Evolutionary conservation across 1,140 invertebrate genomes (phyloP), one percentile per base, ranked within the genome.

Genomic region (Apis florea): DNA sequence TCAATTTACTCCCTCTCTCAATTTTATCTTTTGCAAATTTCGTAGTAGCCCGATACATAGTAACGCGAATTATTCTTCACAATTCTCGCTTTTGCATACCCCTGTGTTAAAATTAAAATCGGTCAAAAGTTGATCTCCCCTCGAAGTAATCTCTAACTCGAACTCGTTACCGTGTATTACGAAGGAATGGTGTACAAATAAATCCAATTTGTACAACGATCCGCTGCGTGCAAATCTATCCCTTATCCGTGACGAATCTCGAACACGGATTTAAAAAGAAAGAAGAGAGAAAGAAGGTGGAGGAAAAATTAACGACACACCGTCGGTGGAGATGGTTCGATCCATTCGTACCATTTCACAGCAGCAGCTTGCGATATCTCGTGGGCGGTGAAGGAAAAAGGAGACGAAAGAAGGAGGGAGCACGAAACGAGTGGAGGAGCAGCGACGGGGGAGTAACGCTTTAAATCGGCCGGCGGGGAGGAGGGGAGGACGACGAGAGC

Each of bases 381-480:
- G 53, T 24, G 31, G 67, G 17, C 40, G 15, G 12, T 12, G 4
- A 19, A 10, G 47, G 40, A 31, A 40, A 31, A 24, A 26, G 31
- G 31, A 40, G 31, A 40, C 53, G 64, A 53, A 78, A 53, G 66
- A 78, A 69, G 66, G 56, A 78, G 26, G 59, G 51, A 66, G 49
- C n/a, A n/a, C n/a, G 71, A 56, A 49, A 31, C 53, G 26, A 26
- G 31, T 40, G 51, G 49, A 21, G n/a, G 68, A 59, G 54, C 19
- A 77, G 31, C 51, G 63, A 53, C 40, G 53, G 54, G 53, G 71
- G 63, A 68, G 59, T 63, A 78, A 64, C 70, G 79, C 70, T 88
- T 88, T 88, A 86, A 89, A 89, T 89, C 87, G 87, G 73, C 47
- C 59, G 64, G 24, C 69, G 61, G 73, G 59, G 68, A 70, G 70